These are phyloP conservation scores for Sminthurides bifidus DNA, from an alignment of 1,140 invertebrate genomes.

Conservation along the genomic window DNA sequence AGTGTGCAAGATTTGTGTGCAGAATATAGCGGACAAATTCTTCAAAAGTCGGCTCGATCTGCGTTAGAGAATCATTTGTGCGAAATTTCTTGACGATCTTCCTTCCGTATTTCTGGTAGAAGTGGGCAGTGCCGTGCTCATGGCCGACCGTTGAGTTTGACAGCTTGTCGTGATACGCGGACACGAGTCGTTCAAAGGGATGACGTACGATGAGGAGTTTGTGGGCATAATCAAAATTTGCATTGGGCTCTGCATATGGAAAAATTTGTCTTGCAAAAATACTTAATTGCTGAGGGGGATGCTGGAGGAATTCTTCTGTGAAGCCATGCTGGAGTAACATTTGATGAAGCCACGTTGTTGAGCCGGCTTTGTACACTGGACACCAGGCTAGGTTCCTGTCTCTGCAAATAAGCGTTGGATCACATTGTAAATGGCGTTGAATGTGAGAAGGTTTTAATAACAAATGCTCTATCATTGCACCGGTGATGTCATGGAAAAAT, in stretches of 20 bases:
- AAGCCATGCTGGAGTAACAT: conserved; percentile 44
- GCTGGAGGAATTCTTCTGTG: conserved; percentile 35
- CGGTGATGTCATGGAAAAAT: not conserved
- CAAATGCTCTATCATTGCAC: not conserved
- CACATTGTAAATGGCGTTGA: too few species aligned
- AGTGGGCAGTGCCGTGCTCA: conserved; percentile 44
- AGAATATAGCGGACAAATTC: conserved; percentile 49
- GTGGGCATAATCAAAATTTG: conserved; percentile 36
- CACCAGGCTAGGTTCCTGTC: conserved; percentile 41
- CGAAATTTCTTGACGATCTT: conserved; percentile 46
- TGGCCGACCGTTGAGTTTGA: conserved; percentile 38
- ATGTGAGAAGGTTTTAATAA: not conserved
- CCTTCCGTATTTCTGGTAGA: conserved; percentile 46
- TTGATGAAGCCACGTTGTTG: conserved; percentile 44
- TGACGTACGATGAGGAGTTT: conserved; percentile 48
- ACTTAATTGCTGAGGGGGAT: conserved; percentile 37
- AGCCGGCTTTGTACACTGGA: conserved; percentile 46
- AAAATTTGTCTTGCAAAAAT: conserved; percentile 38
- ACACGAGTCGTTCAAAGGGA: conserved; percentile 51
- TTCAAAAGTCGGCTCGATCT: conserved; percentile 50
- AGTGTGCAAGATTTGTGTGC: conserved; percentile 32
- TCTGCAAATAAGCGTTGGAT: conserved; percentile 3
- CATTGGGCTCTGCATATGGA: conserved; percentile 36
- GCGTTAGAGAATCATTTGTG: conserved; percentile 29
- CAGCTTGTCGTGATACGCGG: conserved; percentile 53